A percentile compares a stretch with the other conserved stretches of the same genome.
Evolutionary conservation across 2,888 invertebrate genomes (phyloP).

Genomic region (Lingula anatina): DNA sequence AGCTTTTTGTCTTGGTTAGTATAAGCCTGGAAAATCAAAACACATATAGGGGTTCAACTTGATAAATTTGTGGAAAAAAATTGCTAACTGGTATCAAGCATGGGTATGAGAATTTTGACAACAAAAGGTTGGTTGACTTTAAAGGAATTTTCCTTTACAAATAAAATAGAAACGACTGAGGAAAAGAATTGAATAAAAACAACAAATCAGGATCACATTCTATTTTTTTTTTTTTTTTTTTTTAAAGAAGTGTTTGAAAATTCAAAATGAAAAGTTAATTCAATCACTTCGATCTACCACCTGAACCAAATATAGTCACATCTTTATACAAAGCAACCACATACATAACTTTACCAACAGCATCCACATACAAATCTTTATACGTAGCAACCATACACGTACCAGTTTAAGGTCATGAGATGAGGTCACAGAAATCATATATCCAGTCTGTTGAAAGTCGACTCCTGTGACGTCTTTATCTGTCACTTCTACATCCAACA

Average conservation of each 20-base stretch:
- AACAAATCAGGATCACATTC: no score
- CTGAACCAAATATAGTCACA: no score
- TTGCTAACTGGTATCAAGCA: neutral
- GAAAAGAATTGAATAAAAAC: neutral
- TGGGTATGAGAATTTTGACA: neutral
- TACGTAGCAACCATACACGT: slow-evolving; percentile 14
- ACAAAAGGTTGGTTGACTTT: neutral
- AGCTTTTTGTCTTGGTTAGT: slow-evolving; percentile 42
- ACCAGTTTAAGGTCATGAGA: slow-evolving; percentile 59
- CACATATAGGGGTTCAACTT: neutral
- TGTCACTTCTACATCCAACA: slow-evolving; percentile 48
- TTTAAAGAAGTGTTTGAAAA: no score
- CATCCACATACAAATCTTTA: no score
- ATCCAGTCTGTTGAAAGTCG: slow-evolving; percentile 75
- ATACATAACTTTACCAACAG: no score
- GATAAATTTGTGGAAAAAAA: neutral
- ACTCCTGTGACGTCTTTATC: slow-evolving; percentile 57
- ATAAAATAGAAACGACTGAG: neutral
- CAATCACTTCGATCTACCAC: no score
- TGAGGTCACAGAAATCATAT: slow-evolving; percentile 66
- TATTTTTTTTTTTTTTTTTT: slow-evolving; percentile 1
- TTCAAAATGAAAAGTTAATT: no score
- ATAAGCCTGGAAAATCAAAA: slow-evolving; percentile 28
- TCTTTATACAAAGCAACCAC: no score
- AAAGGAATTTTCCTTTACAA: neutral